Conservation (phyloP, 2,888 invertebrate genomes). For the Platycheirus rosarum region DNA sequence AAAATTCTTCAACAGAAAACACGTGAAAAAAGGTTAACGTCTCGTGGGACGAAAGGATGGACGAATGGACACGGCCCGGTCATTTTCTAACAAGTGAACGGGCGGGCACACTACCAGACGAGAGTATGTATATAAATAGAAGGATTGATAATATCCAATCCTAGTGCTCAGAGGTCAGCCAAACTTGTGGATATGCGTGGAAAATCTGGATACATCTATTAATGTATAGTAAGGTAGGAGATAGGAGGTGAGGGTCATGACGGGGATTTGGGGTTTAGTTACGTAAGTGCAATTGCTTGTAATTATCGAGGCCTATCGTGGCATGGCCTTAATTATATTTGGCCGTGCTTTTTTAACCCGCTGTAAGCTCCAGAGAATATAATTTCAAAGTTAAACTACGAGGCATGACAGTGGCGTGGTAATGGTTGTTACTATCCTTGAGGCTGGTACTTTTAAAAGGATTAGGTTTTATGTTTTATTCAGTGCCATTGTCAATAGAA, state of each 20-base stretch:
- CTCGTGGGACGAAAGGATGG: constrained; percentile 19
- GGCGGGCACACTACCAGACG: background rate
- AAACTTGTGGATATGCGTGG: background rate
- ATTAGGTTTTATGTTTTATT: constrained; percentile 25
- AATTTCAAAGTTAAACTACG: background rate
- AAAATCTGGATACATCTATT: constrained; percentile 25
- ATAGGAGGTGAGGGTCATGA: background rate
- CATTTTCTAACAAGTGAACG: constrained; percentile 51
- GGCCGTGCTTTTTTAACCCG: constrained; percentile 41
- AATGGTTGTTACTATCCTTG: background rate
- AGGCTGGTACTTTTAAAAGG: constrained; percentile 12
- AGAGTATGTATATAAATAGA: background rate
- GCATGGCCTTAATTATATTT: constrained; percentile 57
- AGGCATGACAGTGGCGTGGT: background rate
- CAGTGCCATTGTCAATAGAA: constrained; percentile 31
- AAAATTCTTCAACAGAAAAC: constrained; percentile 38
- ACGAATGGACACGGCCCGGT: constrained; percentile 4
- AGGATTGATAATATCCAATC: constrained; percentile 32
- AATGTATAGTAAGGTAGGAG: background rate
- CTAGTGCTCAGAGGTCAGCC: constrained; percentile 50
- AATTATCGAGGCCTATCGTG: constrained; percentile 51
- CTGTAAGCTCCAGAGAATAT: background rate
- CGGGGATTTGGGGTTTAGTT: constrained; percentile 19
- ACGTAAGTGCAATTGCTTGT: constrained; percentile 63
- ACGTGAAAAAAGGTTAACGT: constrained; percentile 19